Base-by-base conservation (phyloP, 2,113 vertebrate species). In the Bubo blakistoni region DNA sequence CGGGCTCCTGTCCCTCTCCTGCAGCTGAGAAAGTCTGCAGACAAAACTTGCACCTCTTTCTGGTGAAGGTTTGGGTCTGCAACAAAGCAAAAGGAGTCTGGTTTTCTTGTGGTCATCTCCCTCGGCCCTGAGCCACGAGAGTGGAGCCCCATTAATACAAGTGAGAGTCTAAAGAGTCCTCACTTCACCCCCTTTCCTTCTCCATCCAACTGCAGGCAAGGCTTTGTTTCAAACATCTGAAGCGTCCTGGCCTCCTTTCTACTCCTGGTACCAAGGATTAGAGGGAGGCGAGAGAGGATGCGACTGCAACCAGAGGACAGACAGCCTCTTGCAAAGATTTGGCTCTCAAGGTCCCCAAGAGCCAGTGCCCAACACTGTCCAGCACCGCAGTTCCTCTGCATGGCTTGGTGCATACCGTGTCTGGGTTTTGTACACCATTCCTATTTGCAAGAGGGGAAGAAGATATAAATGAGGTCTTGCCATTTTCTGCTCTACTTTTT, bases 101-200 rank as follows among this genome's bases (percentile, higher is more conserved):
- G 16, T 55, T 71, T 55, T 76, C 29, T 46, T 25, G 30, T 44
- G 58, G 34, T 36, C 26, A 17, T 19, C 19, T 69, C 44, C 20
- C 46, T 73, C 2, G 0, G 9, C 52, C n/a, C 32, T 59, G 44
- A 59, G 29, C 47, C 38, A 34, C 0, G 0, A 14, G 2, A 27
- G 3, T 26, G 16, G 6, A 11, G 4, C 7, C 5, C 24, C 3
- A 0, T 36, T 36, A 82, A 74, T 16, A 58, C 6, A 67, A 67
- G 7, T 5, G 30, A 58, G 10, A 55, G 13, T 32, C 14, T 65
- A n/a, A 52, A 44, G 21, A 49, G 30, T 4, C 10, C 22, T 58
- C 57, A 2, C 19, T 76, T 74, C 73, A 57, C 13, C 25, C 21
- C 9, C 7, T 46, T 76, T 42, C 8, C 15, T 90, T 52, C 63